phyloP scores from a whole-genome alignment of 2,888 invertebrate genomes.

The Polymixis flavicincta region DNA sequence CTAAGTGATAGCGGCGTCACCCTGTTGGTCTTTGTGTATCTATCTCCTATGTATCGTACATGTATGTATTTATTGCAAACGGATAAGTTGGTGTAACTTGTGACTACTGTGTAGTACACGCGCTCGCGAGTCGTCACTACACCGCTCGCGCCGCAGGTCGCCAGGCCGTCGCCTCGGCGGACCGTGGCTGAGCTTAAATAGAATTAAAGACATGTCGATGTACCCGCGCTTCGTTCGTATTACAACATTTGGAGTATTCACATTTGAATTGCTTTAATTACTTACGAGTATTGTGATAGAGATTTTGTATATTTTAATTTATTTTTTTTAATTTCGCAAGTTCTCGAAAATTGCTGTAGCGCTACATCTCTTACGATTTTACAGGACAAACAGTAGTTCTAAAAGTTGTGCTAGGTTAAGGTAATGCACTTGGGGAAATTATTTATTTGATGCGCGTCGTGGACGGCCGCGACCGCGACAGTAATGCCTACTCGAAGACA shows the following conservation, averaged over 20 bases:
- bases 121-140: slow-evolving; percentile 67
- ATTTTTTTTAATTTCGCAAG: slow-evolving; percentile 90
- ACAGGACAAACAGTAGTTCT: slow-evolving; percentile 86
- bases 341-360: slow-evolving; percentile 87
- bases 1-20: slow-evolving; percentile 83
- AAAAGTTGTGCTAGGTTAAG: slow-evolving; percentile 88
- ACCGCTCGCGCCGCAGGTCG: slow-evolving; percentile 42
- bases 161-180: slow-evolving; percentile 3
- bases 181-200: slow-evolving; percentile 68
- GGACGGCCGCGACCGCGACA: slow-evolving; percentile 67
- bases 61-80: slow-evolving; percentile 80
- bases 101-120: slow-evolving; percentile 84
- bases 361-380: slow-evolving; percentile 87
- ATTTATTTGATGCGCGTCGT: slow-evolving; percentile 78
- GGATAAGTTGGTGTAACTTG: slow-evolving; percentile 75
- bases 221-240: slow-evolving; percentile 85
- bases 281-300: slow-evolving; percentile 91
- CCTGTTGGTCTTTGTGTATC: slow-evolving; percentile 77
- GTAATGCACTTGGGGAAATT: slow-evolving; percentile 84
- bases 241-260: slow-evolving; percentile 90
- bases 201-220: slow-evolving; percentile 72
- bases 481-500: slow-evolving; percentile 77
- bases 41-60: slow-evolving; percentile 76
- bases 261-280: slow-evolving; percentile 91
- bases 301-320: slow-evolving; percentile 91